Evolutionary conservation across 2,113 vertebrate genomes (phyloP), one percentile per base, ranked within the genome.

Genomic region (Phodopus roborovskii): DNA sequence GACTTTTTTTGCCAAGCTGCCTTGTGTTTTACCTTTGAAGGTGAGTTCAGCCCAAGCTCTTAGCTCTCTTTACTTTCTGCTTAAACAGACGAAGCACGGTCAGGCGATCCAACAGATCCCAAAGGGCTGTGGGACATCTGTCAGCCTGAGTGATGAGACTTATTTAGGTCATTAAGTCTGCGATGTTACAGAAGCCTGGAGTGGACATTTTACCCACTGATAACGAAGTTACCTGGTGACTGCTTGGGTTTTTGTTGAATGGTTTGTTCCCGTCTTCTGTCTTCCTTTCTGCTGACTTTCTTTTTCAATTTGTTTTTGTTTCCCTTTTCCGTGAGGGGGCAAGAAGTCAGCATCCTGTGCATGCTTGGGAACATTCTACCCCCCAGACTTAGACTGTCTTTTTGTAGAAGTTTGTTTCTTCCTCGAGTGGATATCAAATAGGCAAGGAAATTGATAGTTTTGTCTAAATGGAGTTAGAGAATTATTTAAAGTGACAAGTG

Each of bases 21-120:
- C 99, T 45, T 99, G 99, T 92, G 99, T 99, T 97, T 99, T 99
- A 96, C 99, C 99, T 85, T 99, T 99, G 73, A 99, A 99, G 99
- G 99, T 99, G 99, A 87, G 97, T 92, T 50, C 48, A 66, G 1
- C 3, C 50, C 33, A 62, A 19, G 20, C 60, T 83, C 84, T 86
- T 33, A 36, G 64, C 60, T 83, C n/a, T 13, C 36, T 0, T 90
- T 42, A 77, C 33, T 53, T 88, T 75, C 48, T 92, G 50, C 39
- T 81, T 75, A 42, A 86, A 45, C 16, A 45, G 24, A 36, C 24
- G 86, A 62, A 75, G 33, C 42, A 50, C 0, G 12, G 22, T 68
- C 79, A 53, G 50, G 66, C 82, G 62, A 83, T 77, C 42, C 56
- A 26, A 53, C 83, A 39, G 73, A 56, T 88, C 9, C 0, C 50